These are phyloP conservation scores for Synergus umbraculus DNA, from an alignment of 2,888 invertebrate genomes.

Conservation along the genomic window DNA sequence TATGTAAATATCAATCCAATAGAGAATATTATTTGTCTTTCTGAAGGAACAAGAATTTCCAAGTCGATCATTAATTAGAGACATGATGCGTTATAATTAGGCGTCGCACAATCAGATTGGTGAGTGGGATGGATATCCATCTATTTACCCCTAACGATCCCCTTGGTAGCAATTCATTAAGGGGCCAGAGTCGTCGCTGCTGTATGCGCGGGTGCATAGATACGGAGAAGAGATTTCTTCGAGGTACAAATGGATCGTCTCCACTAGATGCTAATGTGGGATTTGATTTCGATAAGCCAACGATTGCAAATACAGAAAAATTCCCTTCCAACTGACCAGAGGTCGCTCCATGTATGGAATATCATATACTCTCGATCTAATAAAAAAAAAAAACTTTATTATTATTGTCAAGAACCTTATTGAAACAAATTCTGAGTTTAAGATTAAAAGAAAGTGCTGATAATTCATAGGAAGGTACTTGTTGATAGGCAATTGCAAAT, in stretches of 20 bases:
- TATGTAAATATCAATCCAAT: too few species aligned
- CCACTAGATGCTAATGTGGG: conserved; percentile 34
- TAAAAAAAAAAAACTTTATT: neutral
- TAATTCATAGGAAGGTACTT: neutral
- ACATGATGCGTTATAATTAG: conserved; percentile 71
- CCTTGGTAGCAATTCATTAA: conserved; percentile 73
- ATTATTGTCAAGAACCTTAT: neutral
- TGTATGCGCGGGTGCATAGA: conserved; percentile 51
- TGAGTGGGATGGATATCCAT: conserved; percentile 67
- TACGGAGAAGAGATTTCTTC: conserved; percentile 59
- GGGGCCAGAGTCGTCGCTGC: conserved; percentile 53
- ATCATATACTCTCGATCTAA: neutral
- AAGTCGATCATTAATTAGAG: conserved; percentile 68
- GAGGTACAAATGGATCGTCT: conserved; percentile 62
- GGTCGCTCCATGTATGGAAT: neutral
- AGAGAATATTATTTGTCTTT: conserved; percentile 13
- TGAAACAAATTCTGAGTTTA: neutral
- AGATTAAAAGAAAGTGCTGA: neutral
- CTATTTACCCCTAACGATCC: conserved; percentile 71
- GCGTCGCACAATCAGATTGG: conserved; percentile 68
- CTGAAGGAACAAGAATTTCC: conserved; percentile 45
- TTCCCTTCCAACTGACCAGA: neutral
- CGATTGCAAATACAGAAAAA: conserved; percentile 9
- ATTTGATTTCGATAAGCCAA: conserved; percentile 33
- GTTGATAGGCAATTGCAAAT: neutral